Evolutionary conservation across 2,797 vertebrate species (phyloP).

Genomic region (Falco novaeseelandiae): DNA sequence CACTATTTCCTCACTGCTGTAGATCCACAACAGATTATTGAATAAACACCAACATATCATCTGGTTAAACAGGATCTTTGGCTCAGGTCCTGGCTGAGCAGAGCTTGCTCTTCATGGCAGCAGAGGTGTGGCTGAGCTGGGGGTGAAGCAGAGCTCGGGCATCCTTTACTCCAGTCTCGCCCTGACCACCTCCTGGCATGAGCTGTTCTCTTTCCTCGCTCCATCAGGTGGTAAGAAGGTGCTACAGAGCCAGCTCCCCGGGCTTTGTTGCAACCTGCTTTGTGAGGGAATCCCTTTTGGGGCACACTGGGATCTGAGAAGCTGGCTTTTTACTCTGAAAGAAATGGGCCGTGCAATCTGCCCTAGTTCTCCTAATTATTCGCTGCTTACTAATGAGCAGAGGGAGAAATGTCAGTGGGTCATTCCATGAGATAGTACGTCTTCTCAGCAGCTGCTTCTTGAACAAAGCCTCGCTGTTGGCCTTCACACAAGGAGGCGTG

Average conservation of each 20-base stretch:
- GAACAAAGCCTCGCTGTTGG: constrained; percentile 52
- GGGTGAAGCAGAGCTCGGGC: not conserved
- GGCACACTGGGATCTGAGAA: not conserved
- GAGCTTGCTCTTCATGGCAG: not conserved
- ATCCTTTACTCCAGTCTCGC: not conserved
- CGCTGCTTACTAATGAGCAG: constrained; percentile 32
- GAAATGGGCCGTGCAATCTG: not conserved
- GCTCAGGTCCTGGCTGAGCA: not conserved
- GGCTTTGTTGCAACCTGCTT: not conserved
- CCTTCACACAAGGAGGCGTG: constrained; percentile 45
- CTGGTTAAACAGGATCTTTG: not conserved
- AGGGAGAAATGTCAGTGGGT: constrained; percentile 46
- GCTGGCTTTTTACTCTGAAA: not conserved
- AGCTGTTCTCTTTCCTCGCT: not conserved
- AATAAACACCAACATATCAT: not conserved
- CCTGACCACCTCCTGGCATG: not conserved
- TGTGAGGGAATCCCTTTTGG: not conserved
- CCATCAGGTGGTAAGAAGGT: not conserved
- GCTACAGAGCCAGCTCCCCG: not conserved
- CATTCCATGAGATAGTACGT: constrained; percentile 36
- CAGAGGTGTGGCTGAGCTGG: not conserved
- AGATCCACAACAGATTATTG: not conserved
- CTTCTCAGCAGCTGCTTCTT: constrained; percentile 50
- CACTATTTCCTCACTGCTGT: not conserved
- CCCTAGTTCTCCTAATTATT: constrained; percentile 37